Evolutionary conservation across 2,113 vertebrate species (phyloP), one percentile per base, ranked within the genome.

Genomic region (Orientallactaga bullata): DNA sequence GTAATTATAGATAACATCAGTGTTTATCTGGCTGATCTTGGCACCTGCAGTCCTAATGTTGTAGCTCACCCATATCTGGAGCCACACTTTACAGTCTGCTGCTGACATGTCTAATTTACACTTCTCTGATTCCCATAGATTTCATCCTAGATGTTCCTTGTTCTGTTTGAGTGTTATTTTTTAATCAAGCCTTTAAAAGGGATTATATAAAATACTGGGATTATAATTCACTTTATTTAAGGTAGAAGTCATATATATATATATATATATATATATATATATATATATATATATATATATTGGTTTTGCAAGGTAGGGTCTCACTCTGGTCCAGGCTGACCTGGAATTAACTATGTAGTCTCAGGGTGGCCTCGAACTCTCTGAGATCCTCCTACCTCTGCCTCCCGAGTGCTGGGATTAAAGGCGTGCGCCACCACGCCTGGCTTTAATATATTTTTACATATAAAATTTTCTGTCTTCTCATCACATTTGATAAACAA

Each of bases 21-120:
- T 97, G 96, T 97, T 97, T 96, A 95, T 91, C 88, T 95, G 85
- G 80, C 96, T 97, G 91, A 68, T 97, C 95, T 93, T 91, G 97
- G 96, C 93, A 96, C 85, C 90, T 98, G 92, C 95, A 97, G 86
- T 95, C 81, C 88, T 96, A 94, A 73, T 90, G 94, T 84, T 95
- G 89, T 96, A 94, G 95, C 85, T 95, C 89, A 68, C 79, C 76
- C n/a, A 26, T 96, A 94, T 96, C 93, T 96, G 87, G 66, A 89
- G 65, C 77, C 66, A 37, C 17, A 83, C 80, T 76, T 96, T 92
- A 73, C 88, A 91, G 58, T 96, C 95, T 89, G 85, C 30, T 91
- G 78, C 94, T 76, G 39, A 80, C 95, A 78, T 97, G 94, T 86
- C 89, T 97, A 88, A 98, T 97, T 96, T 96, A 78, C 83, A 47